Conservation (phyloP, 2,113 vertebrate genomes). For the Callorhinus ursinus region DNA sequence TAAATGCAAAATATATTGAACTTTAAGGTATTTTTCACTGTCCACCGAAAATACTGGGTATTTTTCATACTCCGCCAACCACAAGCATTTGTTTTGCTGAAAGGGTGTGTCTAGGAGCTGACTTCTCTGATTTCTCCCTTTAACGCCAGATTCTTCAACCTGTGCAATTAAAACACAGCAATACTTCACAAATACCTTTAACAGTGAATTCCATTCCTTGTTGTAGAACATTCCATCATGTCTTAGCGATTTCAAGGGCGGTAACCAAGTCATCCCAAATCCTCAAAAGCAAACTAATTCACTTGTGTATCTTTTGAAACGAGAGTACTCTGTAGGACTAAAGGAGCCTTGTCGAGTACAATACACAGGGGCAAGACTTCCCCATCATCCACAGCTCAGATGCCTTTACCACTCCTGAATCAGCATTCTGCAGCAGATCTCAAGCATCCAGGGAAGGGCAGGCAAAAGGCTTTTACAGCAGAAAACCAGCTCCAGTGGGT, state of each 20-base stretch:
- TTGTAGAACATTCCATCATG: neutral
- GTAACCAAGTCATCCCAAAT: neutral
- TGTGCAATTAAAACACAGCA: neutral
- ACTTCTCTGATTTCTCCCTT: neutral
- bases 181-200: neutral
- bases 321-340: neutral
- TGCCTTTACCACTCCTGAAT: neutral
- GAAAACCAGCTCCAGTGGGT: neutral
- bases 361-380: neutral
- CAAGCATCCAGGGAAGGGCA: neutral
- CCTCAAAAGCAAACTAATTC: slow-evolving; percentile 13
- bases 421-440: neutral
- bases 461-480: neutral
- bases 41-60: neutral
- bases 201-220: neutral
- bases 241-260: neutral
- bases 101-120: neutral
- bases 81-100: neutral
- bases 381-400: neutral
- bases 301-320: slow-evolving; percentile 40
- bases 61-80: neutral
- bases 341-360: neutral
- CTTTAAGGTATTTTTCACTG: neutral
- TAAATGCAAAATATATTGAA: neutral
- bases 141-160: neutral